A percentile compares a stretch with the other conserved stretches of the same genome.
Evolutionary conservation across 2,888 invertebrate species (phyloP).

Genomic region (Alsophila aescularia): DNA sequence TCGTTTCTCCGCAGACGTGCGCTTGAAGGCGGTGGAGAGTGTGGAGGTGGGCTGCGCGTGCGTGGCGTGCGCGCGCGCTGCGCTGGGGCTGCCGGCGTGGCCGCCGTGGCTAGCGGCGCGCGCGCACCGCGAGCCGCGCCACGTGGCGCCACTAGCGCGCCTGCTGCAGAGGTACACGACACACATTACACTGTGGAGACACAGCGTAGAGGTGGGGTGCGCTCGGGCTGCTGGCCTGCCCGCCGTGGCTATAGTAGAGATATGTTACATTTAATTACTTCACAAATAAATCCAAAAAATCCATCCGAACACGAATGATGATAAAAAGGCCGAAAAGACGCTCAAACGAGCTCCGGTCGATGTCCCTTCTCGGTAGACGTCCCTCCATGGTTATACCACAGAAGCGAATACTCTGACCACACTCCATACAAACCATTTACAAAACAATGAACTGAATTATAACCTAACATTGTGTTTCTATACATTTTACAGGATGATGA

Average conservation of each 20-base stretch:
- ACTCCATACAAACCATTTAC: neutral
- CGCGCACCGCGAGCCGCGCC: conserved; percentile 45
- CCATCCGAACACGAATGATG: too few species aligned
- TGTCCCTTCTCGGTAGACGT: conserved; percentile 64
- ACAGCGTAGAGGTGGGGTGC: neutral
- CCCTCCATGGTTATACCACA: conserved; percentile 69
- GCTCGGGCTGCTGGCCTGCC: neutral
- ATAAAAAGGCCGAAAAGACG: conserved; percentile 61
- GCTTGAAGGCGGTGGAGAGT: conserved; percentile 68
- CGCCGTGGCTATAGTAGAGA: too few species aligned
- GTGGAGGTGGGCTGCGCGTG: conserved; percentile 76
- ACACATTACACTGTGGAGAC: too few species aligned
- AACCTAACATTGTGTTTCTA: neutral
- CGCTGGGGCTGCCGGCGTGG: conserved; percentile 71
- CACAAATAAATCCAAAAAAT: too few species aligned
- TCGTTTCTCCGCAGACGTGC: conserved; percentile 60
- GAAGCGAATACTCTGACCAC: conserved; percentile 70
- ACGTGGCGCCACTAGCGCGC: conserved; percentile 65
- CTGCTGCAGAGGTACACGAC: conserved; percentile 61
- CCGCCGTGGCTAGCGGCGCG: conserved; percentile 61
- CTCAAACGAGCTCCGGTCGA: conserved; percentile 63
- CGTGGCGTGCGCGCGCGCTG: conserved; percentile 74
- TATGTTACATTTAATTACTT: too few species aligned
- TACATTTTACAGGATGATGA: conserved; percentile 75
- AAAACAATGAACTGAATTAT: neutral